A percentile compares a stretch with the other conserved stretches of the same genome.
phyloP scores from a whole-genome alignment of 2,113 vertebrate species.

The Siniperca chuatsi region DNA sequence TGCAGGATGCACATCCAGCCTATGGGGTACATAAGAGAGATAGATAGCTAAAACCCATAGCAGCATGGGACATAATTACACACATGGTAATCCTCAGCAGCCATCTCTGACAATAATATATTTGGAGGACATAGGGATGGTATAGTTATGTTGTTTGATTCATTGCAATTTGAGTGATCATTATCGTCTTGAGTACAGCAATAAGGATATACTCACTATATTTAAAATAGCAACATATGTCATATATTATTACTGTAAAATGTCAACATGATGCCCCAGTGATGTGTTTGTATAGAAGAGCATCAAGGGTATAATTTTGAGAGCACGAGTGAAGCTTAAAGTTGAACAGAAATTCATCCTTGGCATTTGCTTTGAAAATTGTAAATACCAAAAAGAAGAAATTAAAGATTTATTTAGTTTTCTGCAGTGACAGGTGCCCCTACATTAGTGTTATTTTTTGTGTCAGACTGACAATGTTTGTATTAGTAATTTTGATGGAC shows the following conservation, averaged over 20 bases:
- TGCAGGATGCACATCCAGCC: conserved; percentile 2
- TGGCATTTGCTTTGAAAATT: too few species aligned
- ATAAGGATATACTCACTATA: background rate
- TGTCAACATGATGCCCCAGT: background rate
- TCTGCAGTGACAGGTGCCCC: background rate
- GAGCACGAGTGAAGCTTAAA: background rate
- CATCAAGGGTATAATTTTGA: background rate
- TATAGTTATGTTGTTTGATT: background rate
- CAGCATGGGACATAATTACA: conserved; percentile 39
- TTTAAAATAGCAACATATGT: background rate
- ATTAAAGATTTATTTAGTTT: background rate
- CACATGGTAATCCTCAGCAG: conserved; percentile 45
- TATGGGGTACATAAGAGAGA: conserved; percentile 8
- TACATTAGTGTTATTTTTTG: background rate
- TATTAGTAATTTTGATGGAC: background rate
- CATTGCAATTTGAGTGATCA: background rate
- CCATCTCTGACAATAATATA: conserved; percentile 51
- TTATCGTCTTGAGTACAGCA: background rate
- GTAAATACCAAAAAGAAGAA: background rate
- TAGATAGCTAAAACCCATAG: conserved; percentile 11
- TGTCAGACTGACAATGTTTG: background rate
- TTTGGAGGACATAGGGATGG: conserved; percentile 6
- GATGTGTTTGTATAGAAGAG: background rate
- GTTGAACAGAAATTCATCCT: too few species aligned
- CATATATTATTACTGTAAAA: background rate